Conservation (phyloP, 1,140 invertebrate species). For the Globodera rostochiensis region DNA sequence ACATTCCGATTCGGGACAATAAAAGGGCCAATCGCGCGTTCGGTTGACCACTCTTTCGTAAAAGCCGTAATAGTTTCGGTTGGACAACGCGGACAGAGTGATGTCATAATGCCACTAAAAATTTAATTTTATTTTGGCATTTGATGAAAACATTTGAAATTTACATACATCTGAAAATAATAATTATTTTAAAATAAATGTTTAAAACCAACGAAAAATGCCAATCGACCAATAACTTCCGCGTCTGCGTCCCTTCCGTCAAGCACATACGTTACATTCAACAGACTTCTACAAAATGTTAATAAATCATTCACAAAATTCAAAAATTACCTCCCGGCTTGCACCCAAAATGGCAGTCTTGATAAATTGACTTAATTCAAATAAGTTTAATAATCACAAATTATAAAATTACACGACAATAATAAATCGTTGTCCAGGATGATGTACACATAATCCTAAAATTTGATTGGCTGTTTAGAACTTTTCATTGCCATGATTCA, state of each 20-base stretch:
- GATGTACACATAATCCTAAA: neutral
- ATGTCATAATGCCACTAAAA: constrained; percentile 24
- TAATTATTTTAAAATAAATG: neutral
- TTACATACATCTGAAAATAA: neutral
- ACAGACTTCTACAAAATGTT: too few species aligned
- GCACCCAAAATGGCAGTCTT: neutral
- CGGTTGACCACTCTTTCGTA: constrained; percentile 25
- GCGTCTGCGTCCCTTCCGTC: constrained; percentile 39
- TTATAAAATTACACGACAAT: neutral
- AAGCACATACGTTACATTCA: neutral
- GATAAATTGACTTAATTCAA: neutral
- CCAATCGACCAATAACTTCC: constrained; percentile 32
- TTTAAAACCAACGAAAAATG: constrained; percentile 68
- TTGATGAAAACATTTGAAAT: neutral
- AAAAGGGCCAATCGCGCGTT: constrained; percentile 49
- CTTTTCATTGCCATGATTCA: too few species aligned
- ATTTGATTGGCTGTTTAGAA: neutral
- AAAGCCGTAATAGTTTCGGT: constrained; percentile 22
- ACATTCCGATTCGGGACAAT: constrained; percentile 35
- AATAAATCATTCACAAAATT: neutral
- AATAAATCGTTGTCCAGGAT: neutral
- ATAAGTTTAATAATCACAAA: neutral
- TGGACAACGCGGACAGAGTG: constrained; percentile 9
- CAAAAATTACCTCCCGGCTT: neutral
- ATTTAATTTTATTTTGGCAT: neutral